Evolutionary conservation across 2,888 invertebrate genomes (phyloP).

Genomic region (Disparrhopalites patrizii): DNA sequence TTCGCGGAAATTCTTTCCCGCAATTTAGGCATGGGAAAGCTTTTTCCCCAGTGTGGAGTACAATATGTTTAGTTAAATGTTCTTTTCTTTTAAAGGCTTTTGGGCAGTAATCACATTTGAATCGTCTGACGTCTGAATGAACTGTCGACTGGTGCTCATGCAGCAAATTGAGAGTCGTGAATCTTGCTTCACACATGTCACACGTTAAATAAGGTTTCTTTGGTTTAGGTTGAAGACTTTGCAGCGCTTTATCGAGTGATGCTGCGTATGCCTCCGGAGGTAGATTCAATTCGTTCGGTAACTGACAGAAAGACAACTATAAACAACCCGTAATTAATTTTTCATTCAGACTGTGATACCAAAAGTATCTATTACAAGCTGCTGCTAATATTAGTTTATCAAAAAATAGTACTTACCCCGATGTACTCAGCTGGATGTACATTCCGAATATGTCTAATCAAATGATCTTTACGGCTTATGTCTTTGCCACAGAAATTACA

Average conservation of each 20-base stretch:
- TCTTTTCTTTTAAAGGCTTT: slow-evolving; percentile 46
- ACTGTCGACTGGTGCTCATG: slow-evolving; percentile 41
- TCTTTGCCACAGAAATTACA: slow-evolving; percentile 46
- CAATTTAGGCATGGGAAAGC: slow-evolving; percentile 38
- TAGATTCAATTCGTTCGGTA: slow-evolving; percentile 10
- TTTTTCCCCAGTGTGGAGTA: slow-evolving; percentile 41
- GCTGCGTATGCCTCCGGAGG: neutral
- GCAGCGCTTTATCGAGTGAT: slow-evolving; percentile 28
- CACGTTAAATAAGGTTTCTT: slow-evolving; percentile 42
- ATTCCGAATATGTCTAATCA: slow-evolving; percentile 44
- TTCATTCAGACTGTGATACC: slow-evolving; percentile 27
- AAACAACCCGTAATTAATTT: neutral
- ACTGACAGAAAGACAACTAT: neutral
- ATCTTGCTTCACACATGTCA: slow-evolving; percentile 43
- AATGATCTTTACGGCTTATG: slow-evolving; percentile 43
- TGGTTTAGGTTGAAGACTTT: slow-evolving; percentile 38
- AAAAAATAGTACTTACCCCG: slow-evolving; percentile 36
- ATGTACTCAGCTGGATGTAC: slow-evolving; percentile 44
- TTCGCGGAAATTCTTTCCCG: slow-evolving; percentile 41
- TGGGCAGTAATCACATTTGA: slow-evolving; percentile 42
- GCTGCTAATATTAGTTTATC: too few relatives aligned
- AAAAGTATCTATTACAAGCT: neutral
- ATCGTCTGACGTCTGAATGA: slow-evolving; percentile 39
- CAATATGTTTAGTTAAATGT: slow-evolving; percentile 42
- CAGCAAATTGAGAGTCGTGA: slow-evolving; percentile 37